A percentile compares a stretch with the other conserved stretches of the same genome.
Conservation (phyloP, 2,888 invertebrate genomes). For the Margaritifera margaritifera region DNA sequence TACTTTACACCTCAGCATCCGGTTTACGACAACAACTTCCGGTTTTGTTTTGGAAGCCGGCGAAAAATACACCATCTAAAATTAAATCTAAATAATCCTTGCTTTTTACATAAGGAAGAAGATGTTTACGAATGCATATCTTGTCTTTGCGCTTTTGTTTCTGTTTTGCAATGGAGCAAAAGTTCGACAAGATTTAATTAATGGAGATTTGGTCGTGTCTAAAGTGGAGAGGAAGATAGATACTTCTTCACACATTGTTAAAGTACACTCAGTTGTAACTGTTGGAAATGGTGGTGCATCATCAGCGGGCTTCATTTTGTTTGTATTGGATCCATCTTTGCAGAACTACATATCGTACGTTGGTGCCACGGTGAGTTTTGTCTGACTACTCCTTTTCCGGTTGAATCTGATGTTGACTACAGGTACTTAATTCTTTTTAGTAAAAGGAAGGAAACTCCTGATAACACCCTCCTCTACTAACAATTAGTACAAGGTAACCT, state of each 20-base stretch:
- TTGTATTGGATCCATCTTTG: slow-evolving; percentile 81
- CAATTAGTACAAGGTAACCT: too few relatives aligned
- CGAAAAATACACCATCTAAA: neutral
- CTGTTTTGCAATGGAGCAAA: slow-evolving; percentile 36
- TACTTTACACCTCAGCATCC: slow-evolving; percentile 31
- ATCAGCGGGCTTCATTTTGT: slow-evolving; percentile 81
- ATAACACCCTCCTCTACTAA: neutral
- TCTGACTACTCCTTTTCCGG: neutral
- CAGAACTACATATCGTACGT: slow-evolving; percentile 83
- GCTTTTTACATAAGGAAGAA: slow-evolving; percentile 2
- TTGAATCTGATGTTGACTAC: neutral
- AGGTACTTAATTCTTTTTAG: slow-evolving; percentile 6
- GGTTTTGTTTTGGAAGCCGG: slow-evolving; percentile 20
- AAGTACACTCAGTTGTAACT: slow-evolving; percentile 85
- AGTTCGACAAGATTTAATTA: slow-evolving; percentile 57
- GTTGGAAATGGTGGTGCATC: slow-evolving; percentile 87
- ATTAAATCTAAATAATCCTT: slow-evolving; percentile 19
- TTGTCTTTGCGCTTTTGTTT: slow-evolving; percentile 8
- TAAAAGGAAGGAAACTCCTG: slow-evolving; percentile 2
- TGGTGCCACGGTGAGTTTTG: slow-evolving; percentile 77
- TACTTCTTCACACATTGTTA: slow-evolving; percentile 90
- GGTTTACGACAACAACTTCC: slow-evolving; percentile 39
- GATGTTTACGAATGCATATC: neutral
- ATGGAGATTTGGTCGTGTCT: slow-evolving; percentile 70
- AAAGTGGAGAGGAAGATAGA: slow-evolving; percentile 91